These are phyloP conservation scores for Acanthurus tractus DNA, from an alignment of 2,797 vertebrate species.

Conservation along the genomic window DNA sequence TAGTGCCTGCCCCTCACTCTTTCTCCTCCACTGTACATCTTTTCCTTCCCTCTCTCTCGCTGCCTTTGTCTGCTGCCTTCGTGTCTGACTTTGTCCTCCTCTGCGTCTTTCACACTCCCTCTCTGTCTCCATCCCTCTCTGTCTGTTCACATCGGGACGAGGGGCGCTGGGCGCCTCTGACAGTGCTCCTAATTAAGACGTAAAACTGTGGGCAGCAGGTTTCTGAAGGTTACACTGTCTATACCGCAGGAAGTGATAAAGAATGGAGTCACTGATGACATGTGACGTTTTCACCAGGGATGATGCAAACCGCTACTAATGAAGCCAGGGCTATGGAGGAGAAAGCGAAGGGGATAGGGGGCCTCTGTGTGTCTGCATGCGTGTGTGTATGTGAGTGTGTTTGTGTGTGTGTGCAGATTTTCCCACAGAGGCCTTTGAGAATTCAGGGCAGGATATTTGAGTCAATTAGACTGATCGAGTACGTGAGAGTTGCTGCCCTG, in stretches of 20 bases:
- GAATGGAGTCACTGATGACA: conserved; percentile 85
- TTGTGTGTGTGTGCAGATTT: conserved; percentile 18
- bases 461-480: conserved; percentile 68
- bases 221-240: conserved; percentile 86
- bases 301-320: conserved; percentile 86
- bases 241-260: conserved; percentile 80
- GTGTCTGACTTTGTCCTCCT: conserved; percentile 67
- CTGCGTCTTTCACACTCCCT: conserved; percentile 73
- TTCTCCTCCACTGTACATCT: conserved; percentile 28
- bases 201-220: conserved; percentile 84
- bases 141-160: conserved; percentile 73
- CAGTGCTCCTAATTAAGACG: conserved; percentile 84
- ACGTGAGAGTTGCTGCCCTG: conserved; percentile 41
- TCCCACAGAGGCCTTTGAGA: conserved; percentile 59
- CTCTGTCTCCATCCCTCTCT: conserved; percentile 67
- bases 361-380: conserved; percentile 41
- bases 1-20: conserved; percentile 2
- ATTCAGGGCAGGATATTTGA: conserved; percentile 65
- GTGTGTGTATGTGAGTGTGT: conserved; percentile 23
- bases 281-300: conserved; percentile 82
- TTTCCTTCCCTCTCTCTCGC: conserved; percentile 11
- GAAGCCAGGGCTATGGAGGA: conserved; percentile 70
- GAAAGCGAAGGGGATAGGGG: conserved; percentile 56
- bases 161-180: conserved; percentile 60
- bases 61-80: conserved; percentile 55